phyloP scores from a whole-genome alignment of 2,888 invertebrate genomes.

The Xestia rhomboidea region DNA sequence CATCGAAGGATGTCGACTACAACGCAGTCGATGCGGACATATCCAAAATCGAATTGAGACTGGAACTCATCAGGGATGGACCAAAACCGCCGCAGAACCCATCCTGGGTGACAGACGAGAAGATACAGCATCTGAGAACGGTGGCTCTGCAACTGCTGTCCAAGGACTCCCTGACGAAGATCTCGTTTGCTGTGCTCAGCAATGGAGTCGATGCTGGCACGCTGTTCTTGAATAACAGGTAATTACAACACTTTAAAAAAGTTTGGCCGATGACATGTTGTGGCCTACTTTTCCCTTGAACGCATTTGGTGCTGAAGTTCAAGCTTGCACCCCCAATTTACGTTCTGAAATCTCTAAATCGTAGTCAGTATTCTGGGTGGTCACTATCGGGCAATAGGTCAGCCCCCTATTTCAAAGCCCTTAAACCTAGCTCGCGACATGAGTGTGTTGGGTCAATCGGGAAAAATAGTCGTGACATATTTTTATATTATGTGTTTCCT shows the following conservation, averaged over 20 bases:
- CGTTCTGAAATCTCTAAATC: background rate
- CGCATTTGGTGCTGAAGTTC: background rate
- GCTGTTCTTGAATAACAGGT: slow-evolving; percentile 85
- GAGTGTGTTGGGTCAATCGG: background rate
- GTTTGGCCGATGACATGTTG: background rate
- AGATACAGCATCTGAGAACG: slow-evolving; percentile 69
- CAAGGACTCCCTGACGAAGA: slow-evolving; percentile 80
- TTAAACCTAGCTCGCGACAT: background rate
- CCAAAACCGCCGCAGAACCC: slow-evolving; percentile 78
- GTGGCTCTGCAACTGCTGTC: slow-evolving; percentile 76
- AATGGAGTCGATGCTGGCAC: slow-evolving; percentile 86
- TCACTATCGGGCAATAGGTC: background rate
- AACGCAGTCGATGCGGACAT: slow-evolving; percentile 73
- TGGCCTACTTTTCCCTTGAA: background rate
- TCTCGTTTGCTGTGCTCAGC: slow-evolving; percentile 80
- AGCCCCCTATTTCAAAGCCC: background rate
- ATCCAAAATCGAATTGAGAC: slow-evolving; percentile 69
- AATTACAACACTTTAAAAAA: background rate
- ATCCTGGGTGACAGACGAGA: slow-evolving; percentile 81
- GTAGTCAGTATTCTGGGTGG: background rate
- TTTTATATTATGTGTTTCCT: background rate
- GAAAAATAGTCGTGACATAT: background rate
- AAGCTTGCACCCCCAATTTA: background rate
- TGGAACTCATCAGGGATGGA: slow-evolving; percentile 73
- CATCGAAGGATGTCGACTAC: slow-evolving; percentile 80